These are phyloP conservation scores for Anabas testudineus DNA, from an alignment of 2,797 vertebrate genomes.

Conservation along the genomic window DNA sequence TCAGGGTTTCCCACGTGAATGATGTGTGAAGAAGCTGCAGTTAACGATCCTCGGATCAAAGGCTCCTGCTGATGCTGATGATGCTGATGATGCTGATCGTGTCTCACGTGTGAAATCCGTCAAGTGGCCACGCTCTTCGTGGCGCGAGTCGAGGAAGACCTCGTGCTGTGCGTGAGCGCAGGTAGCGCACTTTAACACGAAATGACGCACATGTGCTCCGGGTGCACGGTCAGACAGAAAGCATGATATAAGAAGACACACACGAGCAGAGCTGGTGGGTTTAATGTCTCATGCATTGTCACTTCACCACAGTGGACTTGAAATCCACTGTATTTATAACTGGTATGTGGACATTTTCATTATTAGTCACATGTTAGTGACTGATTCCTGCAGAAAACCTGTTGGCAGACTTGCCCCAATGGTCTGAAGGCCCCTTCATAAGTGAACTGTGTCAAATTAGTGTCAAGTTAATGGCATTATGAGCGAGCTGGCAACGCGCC, in stretches of 20 bases:
- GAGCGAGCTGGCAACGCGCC: conserved; percentile 54
- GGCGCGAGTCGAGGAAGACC: conserved; percentile 1
- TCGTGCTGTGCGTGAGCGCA: neutral
- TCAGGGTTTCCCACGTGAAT: neutral
- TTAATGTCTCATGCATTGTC: no score
- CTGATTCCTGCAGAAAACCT: conserved; percentile 12
- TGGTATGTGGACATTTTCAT: neutral
- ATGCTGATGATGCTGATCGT: neutral
- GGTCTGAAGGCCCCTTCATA: conserved; percentile 24
- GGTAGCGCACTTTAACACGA: no score
- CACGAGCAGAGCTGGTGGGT: no score
- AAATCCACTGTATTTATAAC: no score
- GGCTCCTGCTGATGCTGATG: neutral
- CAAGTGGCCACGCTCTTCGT: neutral
- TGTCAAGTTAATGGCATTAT: conserved; percentile 64
- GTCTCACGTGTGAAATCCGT: conserved; percentile 25
- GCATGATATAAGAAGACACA: no score
- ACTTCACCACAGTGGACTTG: no score
- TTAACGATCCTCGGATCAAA: neutral
- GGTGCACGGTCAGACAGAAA: no score
- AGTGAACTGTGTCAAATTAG: conserved; percentile 60
- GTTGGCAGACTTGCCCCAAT: neutral
- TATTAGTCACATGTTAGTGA: conserved; percentile 5
- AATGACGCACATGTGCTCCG: no score
- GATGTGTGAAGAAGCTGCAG: neutral